A percentile compares a stretch with the other conserved stretches of the same genome.
These are phyloP conservation scores for Matsumyia berberina DNA, from an alignment of 2,888 invertebrate genomes.

Conservation along the genomic window DNA sequence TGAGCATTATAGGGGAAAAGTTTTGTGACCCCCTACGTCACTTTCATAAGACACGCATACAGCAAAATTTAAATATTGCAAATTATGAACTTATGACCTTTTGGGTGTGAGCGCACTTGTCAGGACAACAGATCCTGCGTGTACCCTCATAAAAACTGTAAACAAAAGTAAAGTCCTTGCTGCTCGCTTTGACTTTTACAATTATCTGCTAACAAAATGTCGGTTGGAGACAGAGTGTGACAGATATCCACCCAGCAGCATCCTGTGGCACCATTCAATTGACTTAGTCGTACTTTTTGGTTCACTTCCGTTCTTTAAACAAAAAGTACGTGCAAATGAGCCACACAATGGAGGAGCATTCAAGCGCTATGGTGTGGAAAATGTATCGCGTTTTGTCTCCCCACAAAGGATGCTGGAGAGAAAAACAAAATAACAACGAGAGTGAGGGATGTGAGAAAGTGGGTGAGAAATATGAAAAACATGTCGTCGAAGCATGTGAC, in stretches of 20 bases:
- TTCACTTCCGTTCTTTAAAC: background rate
- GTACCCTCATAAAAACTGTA: slow-evolving; percentile 14
- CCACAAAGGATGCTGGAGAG: no score
- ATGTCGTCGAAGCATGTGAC: slow-evolving; percentile 9
- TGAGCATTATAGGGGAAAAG: background rate
- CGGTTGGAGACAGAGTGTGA: background rate
- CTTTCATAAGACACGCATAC: background rate
- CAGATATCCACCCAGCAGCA: background rate
- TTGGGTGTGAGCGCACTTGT: background rate
- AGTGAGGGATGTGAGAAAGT: background rate
- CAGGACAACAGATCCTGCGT: slow-evolving; percentile 6
- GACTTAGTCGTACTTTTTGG: background rate
- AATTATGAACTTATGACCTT: slow-evolving; percentile 19
- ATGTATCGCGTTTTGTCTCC: background rate
- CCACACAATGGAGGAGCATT: slow-evolving; percentile 5
- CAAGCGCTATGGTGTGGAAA: slow-evolving; percentile 3
- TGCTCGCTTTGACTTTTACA: slow-evolving; percentile 1
- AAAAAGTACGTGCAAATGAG: slow-evolving; percentile 13
- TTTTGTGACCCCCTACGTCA: background rate
- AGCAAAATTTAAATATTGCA: background rate
- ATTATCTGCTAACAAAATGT: slow-evolving; percentile 6
- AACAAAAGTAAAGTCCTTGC: background rate
- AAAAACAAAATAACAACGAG: background rate
- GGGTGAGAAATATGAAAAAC: background rate
- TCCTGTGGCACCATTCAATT: no score